Evolutionary conservation across 2,113 vertebrate species (phyloP).

Genomic region (Tetrao urogallus): DNA sequence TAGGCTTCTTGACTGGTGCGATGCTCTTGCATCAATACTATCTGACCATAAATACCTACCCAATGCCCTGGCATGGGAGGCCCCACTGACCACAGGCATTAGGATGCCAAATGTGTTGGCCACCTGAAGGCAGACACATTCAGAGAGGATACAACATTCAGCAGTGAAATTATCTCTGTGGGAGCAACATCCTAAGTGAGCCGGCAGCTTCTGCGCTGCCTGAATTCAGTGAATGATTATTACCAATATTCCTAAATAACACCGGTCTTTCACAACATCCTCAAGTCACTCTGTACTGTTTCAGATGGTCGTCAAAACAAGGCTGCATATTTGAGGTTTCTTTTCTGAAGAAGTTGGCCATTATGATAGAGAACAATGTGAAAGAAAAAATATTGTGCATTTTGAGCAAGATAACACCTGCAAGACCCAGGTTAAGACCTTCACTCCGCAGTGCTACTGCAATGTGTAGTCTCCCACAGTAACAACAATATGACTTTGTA

Average conservation of each 20-base stretch:
- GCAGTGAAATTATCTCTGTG: background rate
- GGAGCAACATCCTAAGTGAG: background rate
- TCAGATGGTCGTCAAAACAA: background rate
- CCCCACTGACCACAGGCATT: too few relatives aligned
- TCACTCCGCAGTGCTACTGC: background rate
- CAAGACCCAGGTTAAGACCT: background rate
- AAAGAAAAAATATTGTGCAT: background rate
- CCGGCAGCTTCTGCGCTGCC: background rate
- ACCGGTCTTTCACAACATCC: background rate
- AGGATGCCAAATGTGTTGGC: background rate
- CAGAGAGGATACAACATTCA: background rate
- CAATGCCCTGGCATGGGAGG: too few relatives aligned
- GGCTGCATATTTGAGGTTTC: background rate
- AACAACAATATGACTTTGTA: background rate
- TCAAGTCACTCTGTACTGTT: background rate
- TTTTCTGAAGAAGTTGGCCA: background rate
- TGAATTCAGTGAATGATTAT: background rate
- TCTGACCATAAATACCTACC: background rate
- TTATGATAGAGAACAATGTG: fast-evolving
- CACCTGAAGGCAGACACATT: background rate
- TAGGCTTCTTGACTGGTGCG: background rate
- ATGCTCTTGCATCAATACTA: background rate
- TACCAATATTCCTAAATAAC: background rate
- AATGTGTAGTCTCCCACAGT: background rate
- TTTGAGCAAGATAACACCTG: background rate